A percentile compares a stretch with the other conserved stretches of the same genome.
Conservation (phyloP, 2,797 vertebrate species). For the Trichosurus vulpecula region DNA sequence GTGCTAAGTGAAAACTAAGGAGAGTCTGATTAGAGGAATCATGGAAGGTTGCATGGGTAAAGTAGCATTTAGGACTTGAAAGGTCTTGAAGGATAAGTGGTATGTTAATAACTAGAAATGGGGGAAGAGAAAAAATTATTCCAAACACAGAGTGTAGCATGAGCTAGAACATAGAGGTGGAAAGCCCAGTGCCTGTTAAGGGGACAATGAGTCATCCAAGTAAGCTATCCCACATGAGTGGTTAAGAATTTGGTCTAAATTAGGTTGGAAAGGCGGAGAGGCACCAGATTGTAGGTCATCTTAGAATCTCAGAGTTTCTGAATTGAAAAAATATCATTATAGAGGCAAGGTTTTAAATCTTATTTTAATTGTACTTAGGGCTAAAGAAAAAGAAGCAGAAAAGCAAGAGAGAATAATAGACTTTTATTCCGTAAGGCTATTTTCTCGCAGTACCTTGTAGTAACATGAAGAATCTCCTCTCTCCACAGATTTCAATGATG, state of each 20-base stretch:
- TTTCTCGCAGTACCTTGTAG: background rate
- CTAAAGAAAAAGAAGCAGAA: background rate
- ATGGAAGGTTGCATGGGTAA: background rate
- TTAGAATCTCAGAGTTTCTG: background rate
- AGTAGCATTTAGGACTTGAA: background rate
- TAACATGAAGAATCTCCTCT: background rate
- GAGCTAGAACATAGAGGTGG: background rate
- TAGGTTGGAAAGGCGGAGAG: background rate
- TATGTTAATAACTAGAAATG: background rate
- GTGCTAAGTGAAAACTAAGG: background rate
- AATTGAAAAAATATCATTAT: background rate
- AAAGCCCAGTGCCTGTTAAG: background rate
- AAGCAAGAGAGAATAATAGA: background rate
- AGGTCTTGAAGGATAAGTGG: background rate
- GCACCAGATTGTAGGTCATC: background rate
- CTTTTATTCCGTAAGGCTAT: background rate
- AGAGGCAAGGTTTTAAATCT: background rate
- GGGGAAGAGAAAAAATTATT: background rate
- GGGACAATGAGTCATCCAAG: background rate
- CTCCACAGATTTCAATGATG: background rate
- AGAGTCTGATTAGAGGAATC: background rate
- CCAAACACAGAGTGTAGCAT: background rate
- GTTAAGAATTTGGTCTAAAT: background rate
- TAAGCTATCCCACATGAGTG: background rate
- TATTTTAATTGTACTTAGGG: background rate